These are phyloP conservation scores for Trialeurodes vaporariorum DNA, from an alignment of 1,140 invertebrate genomes.

Conservation along the genomic window DNA sequence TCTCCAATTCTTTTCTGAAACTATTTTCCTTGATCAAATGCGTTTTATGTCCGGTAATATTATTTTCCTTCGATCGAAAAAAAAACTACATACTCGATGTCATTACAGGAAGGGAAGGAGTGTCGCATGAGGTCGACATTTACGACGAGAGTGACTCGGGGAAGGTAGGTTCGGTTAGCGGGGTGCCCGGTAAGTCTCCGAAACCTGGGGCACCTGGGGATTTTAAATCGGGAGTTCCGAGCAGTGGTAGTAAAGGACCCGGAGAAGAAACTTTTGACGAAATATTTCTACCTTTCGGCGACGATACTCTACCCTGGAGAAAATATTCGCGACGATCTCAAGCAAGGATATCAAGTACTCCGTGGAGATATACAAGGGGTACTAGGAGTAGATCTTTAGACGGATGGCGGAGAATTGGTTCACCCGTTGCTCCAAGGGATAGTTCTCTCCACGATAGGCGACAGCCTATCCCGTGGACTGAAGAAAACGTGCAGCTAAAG, in stretches of 20 bases:
- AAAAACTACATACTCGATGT: no score
- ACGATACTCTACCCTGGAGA: constrained; percentile 43
- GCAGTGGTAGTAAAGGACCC: not conserved
- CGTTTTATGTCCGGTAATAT: no score
- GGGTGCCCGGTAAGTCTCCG: not conserved
- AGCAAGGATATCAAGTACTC: not conserved
- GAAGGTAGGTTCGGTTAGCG: not conserved
- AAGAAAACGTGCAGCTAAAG: constrained; percentile 36
- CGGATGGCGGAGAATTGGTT: not conserved
- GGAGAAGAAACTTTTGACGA: constrained; percentile 17
- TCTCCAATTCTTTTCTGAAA: no score
- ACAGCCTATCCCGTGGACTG: constrained; percentile 33
- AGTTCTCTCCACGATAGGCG: constrained; percentile 3
- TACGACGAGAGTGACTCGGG: not conserved
- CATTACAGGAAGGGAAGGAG: constrained; percentile 11
- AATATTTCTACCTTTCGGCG: constrained; percentile 37
- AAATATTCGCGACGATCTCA: not conserved
- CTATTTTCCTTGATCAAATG: no score
- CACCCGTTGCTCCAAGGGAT: constrained; percentile 8
- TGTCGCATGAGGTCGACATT: constrained; percentile 2
- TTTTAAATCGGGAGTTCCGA: not conserved
- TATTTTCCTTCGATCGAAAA: no score
- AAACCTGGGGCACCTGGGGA: not conserved
- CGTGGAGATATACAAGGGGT: not conserved
- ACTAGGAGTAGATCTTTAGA: not conserved